A percentile compares a stretch with the other conserved stretches of the same genome.
phyloP scores from a whole-genome alignment of 2,888 invertebrate species.

The Azorinus chamasolen region DNA sequence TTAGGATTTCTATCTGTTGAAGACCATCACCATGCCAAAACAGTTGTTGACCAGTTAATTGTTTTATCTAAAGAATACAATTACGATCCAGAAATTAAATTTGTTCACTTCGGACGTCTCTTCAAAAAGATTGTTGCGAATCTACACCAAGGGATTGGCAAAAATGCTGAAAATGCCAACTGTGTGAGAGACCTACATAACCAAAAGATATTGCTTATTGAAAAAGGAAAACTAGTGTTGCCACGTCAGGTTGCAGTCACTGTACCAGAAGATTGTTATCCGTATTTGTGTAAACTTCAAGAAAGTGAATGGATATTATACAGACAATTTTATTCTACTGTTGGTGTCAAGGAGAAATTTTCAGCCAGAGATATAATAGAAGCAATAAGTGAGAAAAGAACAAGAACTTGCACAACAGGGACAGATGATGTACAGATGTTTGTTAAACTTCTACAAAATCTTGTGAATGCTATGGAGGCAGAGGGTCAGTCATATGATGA shows the following conservation, averaged over 20 bases:
- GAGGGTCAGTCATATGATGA: neutral
- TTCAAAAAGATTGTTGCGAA: no score
- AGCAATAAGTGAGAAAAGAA: conserved; percentile 10
- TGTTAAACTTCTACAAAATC: conserved; percentile 26
- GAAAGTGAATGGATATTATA: neutral
- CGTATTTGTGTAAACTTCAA: conserved; percentile 13
- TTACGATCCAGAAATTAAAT: no score
- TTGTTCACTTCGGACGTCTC: no score
- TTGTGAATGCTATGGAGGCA: conserved; percentile 7
- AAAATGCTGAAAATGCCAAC: no score
- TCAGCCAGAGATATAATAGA: neutral
- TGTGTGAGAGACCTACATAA: no score
- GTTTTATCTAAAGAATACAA: no score
- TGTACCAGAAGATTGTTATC: conserved; percentile 20
- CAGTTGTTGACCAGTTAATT: no score
- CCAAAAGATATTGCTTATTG: no score
- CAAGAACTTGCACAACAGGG: neutral
- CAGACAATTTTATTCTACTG: conserved; percentile 11
- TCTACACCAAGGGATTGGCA: no score
- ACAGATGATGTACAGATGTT: conserved; percentile 26
- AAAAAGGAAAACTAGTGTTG: no score
- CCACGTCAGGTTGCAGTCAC: conserved; percentile 17
- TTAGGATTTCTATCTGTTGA: no score
- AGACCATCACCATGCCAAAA: no score
- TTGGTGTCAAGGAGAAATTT: conserved; percentile 22